Evolutionary conservation across 2,888 invertebrate species (phyloP).

Genomic region (Drosophila peninsularis): DNA sequence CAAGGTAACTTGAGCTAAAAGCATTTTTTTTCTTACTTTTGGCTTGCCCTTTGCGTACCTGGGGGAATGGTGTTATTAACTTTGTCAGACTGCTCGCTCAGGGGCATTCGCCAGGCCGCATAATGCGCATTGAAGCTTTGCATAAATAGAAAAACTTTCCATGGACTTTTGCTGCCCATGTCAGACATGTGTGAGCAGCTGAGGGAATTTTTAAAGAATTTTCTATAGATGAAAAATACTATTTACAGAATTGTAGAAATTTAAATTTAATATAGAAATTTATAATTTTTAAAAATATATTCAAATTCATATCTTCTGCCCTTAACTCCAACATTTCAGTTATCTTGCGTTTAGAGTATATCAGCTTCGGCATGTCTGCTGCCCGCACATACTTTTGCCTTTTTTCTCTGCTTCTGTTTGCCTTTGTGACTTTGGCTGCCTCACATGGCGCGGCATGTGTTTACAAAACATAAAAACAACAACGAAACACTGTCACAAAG

Average conservation of each 20-base stretch:
- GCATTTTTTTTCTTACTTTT: neutral
- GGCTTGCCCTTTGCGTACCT: neutral
- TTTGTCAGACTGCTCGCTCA: conserved; percentile 8
- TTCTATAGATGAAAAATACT: no score
- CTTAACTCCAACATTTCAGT: no score
- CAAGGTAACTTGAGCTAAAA: conserved; percentile 36
- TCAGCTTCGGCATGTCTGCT: conserved; percentile 19
- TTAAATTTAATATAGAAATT: neutral
- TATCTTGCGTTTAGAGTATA: conserved; percentile 19
- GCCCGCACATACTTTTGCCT: conserved; percentile 12
- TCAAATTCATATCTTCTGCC: no score
- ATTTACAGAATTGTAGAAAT: neutral
- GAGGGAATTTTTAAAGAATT: neutral
- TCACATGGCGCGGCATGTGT: conserved; percentile 64
- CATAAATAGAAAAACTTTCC: conserved; percentile 8
- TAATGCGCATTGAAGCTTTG: conserved; percentile 2
- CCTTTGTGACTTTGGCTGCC: conserved; percentile 53
- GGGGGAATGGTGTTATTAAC: conserved; percentile 5
- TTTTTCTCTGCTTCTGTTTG: conserved; percentile 16
- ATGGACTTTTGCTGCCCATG: neutral
- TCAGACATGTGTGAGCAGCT: neutral
- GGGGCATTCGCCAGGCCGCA: neutral
- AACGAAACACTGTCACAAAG: conserved; percentile 66
- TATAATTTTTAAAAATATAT: no score
- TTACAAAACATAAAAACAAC: conserved; percentile 69